Base-by-base conservation (phyloP, 2,113 vertebrate genomes). In the Rana temporaria region DNA sequence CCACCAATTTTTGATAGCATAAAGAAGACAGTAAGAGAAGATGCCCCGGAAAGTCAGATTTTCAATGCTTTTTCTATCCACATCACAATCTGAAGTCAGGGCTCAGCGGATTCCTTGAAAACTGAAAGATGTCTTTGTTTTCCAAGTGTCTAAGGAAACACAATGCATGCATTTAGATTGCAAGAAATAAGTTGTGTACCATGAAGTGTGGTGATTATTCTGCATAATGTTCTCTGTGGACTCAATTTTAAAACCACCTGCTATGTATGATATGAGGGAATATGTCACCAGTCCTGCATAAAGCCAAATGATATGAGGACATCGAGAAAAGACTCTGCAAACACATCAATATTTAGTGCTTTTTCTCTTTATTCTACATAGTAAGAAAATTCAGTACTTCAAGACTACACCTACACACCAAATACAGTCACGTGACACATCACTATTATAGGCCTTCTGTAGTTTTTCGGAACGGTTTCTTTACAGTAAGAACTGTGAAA, bases 211-310 rank as follows among this genome's bases (percentile, higher is more conserved):
- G 85, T 53, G 79, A 85, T 75, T 84, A 22, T 56, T 68, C 86
- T 62, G 68, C 74, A 48, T 85, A 80, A 69, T 86, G 74, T 86
- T 80, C 89, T 90, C 56, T 81, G 60, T 59, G 24, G 14, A 1
- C 68, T 88, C 79, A 63, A 85, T 42, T 85, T 86, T 87, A 81
- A 76, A 79, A 57, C 88, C 84, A 86, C 70, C 55, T 0, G 0
- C 82, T 85, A 82, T 56, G 66, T 86, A 84, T 86, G 81, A 80
- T 86, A 87, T 87, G 87, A 89, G 78, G 87, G 84, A 85, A 86
- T 69, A 78, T 0, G 0, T 87, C 87, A 84, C 57, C 81, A 76
- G 85, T 53, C 82, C 74, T 85, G 65, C 32, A 86, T 81, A 82
- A 84, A 66, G 80, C 17, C 55, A 79, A 77, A 69, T 86, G 79